Evolutionary conservation across 2,113 vertebrate species (phyloP), one percentile per base, ranked within the genome.

Genomic region (Ceuthmochares aereus): DNA sequence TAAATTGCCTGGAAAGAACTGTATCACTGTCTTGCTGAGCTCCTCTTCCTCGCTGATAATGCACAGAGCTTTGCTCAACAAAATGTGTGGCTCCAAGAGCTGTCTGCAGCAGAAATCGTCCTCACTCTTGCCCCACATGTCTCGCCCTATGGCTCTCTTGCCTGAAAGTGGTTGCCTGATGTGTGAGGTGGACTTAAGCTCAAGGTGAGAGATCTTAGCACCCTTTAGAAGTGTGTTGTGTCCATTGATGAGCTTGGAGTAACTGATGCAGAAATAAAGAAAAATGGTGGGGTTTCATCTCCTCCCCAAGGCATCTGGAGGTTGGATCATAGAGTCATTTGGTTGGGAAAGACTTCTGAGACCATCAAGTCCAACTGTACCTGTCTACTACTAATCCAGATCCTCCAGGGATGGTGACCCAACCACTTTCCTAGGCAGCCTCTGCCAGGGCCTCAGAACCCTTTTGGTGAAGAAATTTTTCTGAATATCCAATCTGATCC

Each of bases 51-150:
- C 4, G 4, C 29, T 93, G 94, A 73, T 72, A 42, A 23, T 68
- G 6, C n/a, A 1, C 90, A 88, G 88, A 91, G 84, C 55, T 91
- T 56, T 49, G 42, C 76, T 86, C 0, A 1, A 23, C 25, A 34
- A 4, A 4, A 6, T 1, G 12, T 54, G 45, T 51, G 5, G 3
- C 9, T 74, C 74, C 7, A 4, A 84, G 74, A 40, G 56, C 32
- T 7, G 9, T 34, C 75, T 86, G 93, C 80, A 34, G 80, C 36
- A 68, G 58, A 25, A 54, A 17, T 74, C 43, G 82, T 63, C 70
- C n/a, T 63, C 8, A 2, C 25, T 5, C 14, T 40, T 34, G 6
- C 40, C 52, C 78, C 16, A 3, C 21, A 0, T 5, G 30, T 49
- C 36, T 59, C 73, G 26, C 22, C 37, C 40, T 58, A 1, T 1